Percentiles rank a stretch among this genome's conserved stretches.
These are phyloP conservation scores for Trigoniulus corallinus DNA, from an alignment of 1,140 invertebrate species.

Conservation along the genomic window DNA sequence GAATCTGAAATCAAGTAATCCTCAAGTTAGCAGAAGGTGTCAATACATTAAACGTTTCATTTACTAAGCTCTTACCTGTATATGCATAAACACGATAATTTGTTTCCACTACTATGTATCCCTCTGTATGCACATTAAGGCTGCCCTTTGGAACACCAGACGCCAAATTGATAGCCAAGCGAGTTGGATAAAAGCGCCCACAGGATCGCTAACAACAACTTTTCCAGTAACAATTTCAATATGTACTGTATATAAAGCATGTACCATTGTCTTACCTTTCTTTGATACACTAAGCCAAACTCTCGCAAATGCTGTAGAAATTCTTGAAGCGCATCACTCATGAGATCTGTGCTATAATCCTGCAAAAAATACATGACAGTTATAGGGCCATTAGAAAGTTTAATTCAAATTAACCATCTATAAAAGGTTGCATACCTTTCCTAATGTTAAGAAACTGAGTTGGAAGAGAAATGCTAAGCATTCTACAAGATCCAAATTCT, in stretches of 20 bases:
- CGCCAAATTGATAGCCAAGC: conserved; percentile 76
- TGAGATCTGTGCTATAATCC: conserved; percentile 90
- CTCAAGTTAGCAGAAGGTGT: no score
- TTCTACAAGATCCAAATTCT: conserved; percentile 69
- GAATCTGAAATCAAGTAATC: conserved; percentile 51
- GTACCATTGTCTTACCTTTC: no score
- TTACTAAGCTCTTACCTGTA: conserved; percentile 34
- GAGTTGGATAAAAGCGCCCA: conserved; percentile 85
- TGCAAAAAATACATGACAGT: conserved; percentile 24
- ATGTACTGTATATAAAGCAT: background rate
- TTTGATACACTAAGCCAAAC: conserved; percentile 91
- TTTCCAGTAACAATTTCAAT: background rate
- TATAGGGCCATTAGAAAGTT: background rate
- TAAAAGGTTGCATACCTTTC: conserved; percentile 43
- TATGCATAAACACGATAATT: conserved; percentile 96
- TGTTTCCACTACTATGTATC: conserved; percentile 89
- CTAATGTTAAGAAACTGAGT: conserved; percentile 86
- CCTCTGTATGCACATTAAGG: conserved; percentile 27
- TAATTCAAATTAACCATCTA: background rate
- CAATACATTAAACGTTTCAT: no score
- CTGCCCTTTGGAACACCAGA: conserved; percentile 34
- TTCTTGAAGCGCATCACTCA: conserved; percentile 67
- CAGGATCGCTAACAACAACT: conserved; percentile 48
- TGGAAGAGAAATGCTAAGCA: conserved; percentile 90
- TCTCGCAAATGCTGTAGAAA: conserved; percentile 92